Conservation (phyloP, 2,888 invertebrate genomes). For the Tachina lurida region DNA sequence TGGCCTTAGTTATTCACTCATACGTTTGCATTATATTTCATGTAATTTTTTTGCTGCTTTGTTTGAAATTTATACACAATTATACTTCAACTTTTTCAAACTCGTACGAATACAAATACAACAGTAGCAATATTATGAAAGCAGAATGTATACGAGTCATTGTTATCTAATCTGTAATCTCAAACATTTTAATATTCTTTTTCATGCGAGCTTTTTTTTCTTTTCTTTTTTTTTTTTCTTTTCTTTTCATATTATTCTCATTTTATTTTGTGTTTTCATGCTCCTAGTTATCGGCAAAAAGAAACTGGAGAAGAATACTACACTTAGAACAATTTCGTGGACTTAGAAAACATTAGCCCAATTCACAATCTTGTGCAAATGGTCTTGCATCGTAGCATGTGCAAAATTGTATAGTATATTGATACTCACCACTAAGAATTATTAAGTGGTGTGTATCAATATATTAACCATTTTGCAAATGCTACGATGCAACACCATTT, state of each 20-base stretch:
- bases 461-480: too few relatives aligned
- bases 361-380: too few relatives aligned
- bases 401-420: too few relatives aligned
- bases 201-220: constrained; percentile 3
- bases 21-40: neutral
- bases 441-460: too few relatives aligned
- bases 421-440: too few relatives aligned
- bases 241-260: neutral
- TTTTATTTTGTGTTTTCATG: constrained; percentile 30
- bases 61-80: constrained; percentile 10
- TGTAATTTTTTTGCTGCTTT: neutral
- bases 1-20: neutral
- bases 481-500: too few relatives aligned
- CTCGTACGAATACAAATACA: neutral
- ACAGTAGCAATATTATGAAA: constrained; percentile 16
- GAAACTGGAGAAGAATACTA: neutral
- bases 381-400: too few relatives aligned
- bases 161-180: constrained; percentile 64
- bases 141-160: constrained; percentile 35
- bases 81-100: neutral
- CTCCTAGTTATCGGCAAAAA: neutral
- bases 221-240: neutral
- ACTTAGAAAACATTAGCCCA: neutral
- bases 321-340: constrained; percentile 24
- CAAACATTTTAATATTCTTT: constrained; percentile 47